These are phyloP conservation scores for Chroicocephalus ridibundus DNA, from an alignment of 2,113 vertebrate genomes.

Conservation along the genomic window DNA sequence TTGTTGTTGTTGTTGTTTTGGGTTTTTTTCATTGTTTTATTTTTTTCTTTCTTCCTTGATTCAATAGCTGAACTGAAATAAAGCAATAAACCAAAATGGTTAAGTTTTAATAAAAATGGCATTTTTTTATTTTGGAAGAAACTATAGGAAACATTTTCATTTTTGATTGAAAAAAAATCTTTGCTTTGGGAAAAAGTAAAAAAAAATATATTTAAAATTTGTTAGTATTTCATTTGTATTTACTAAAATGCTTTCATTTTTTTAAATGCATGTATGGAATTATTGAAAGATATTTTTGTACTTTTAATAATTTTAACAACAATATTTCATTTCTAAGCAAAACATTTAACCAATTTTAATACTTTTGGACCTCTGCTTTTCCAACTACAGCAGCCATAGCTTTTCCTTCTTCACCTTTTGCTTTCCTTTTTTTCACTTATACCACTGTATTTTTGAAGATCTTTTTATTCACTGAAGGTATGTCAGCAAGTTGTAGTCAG, in stretches of 20 bases:
- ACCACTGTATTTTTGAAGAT: background rate
- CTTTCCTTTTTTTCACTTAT: background rate
- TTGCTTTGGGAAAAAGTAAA: background rate
- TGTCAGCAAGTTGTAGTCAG: background rate
- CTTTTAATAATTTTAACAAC: background rate
- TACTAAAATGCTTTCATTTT: background rate
- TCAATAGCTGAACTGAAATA: background rate
- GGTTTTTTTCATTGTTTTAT: no score
- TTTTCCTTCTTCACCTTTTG: background rate
- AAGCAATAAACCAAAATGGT: background rate
- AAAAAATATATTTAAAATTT: background rate
- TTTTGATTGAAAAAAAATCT: background rate
- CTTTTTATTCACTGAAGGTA: background rate
- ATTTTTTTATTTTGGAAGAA: background rate
- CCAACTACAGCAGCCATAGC: background rate
- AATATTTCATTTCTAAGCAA: background rate
- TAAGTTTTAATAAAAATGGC: background rate
- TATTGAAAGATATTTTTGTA: background rate
- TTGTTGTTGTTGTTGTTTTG: no score
- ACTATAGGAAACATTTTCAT: background rate
- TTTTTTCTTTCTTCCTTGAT: background rate
- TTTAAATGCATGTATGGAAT: background rate
- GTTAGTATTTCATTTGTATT: background rate
- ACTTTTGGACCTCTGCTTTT: background rate
- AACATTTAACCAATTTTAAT: background rate